Conservation (phyloP, 2,888 invertebrate species). For the Aspidiotus rigidus region DNA sequence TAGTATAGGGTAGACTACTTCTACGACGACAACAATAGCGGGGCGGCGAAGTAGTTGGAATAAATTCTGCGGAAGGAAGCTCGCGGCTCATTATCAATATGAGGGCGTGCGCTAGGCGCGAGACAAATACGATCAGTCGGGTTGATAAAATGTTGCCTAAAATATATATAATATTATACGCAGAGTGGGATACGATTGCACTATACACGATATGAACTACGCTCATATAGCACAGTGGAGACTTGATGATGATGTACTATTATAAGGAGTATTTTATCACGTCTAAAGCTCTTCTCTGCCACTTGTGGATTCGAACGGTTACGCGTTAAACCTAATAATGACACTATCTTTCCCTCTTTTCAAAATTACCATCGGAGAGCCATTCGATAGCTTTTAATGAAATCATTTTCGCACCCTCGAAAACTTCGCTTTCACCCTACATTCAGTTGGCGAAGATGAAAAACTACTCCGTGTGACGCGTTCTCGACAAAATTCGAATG, state of each 20-base stretch:
- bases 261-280: slow-evolving; percentile 30
- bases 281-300: slow-evolving; percentile 24
- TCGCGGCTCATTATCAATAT: too few relatives aligned
- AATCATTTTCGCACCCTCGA: slow-evolving; percentile 36
- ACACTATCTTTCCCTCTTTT: slow-evolving; percentile 32
- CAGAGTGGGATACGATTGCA: too few relatives aligned
- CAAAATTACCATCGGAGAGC: slow-evolving; percentile 38
- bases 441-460: neutral
- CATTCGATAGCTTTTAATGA: slow-evolving; percentile 38
- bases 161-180: too few relatives aligned
- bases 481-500: slow-evolving; percentile 8
- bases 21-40: too few relatives aligned
- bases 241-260: slow-evolving; percentile 13
- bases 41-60: too few relatives aligned
- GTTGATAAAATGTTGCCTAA: slow-evolving; percentile 14
- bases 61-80: too few relatives aligned
- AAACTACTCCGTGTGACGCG: neutral
- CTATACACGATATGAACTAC: too few relatives aligned
- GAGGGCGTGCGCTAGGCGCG: neutral
- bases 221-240: too few relatives aligned
- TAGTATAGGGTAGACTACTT: too few relatives aligned
- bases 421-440: slow-evolving; percentile 13
- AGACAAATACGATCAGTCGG: slow-evolving; percentile 18
- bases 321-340: slow-evolving; percentile 32
- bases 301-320: slow-evolving; percentile 31